Base-by-base conservation (phyloP, 2,797 vertebrate species). In the Sebastes trivittatus region DNA sequence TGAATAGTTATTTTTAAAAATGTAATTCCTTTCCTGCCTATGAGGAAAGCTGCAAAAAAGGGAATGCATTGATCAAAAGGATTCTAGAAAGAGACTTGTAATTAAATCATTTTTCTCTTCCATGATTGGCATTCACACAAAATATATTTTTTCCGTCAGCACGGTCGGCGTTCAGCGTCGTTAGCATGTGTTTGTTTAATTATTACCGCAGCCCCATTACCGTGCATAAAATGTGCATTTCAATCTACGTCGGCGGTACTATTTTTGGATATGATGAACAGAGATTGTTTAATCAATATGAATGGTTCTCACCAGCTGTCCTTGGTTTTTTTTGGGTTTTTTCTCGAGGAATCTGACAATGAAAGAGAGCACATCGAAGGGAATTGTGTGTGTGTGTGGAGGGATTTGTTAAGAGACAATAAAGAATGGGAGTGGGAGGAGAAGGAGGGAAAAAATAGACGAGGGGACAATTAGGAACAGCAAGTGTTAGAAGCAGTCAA, bases 401-500 rank as follows among this genome's bases (percentile, higher is more conserved):
- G 72, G 82, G 70, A 81, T 87, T 88, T 89, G 84, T 84, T 86
- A 49, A 79, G 82, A 87, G 81, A 90, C 86, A 83, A 87, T 91
- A 88, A 87, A 91, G 87, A 90, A 90, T 85, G 82, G 61, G 71
- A 84, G 89, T 91, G 78, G 90, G 90, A 83, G 88, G 64, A 63
- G 36, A 80, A 55, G 56, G 76, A 78, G 72, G 72, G 82, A 80
- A 89, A 83, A 86, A 90, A 87, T 84, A 89, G 88, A 90, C 18
- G 59, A 86, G 83, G 71, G 89, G 81, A 87, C 91, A 89, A 91
- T 91, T 89, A 93, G 86, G 84, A 90, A 75, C 78, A 74, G 83
- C 60, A 30, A 93, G 87, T 52, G 86, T 90, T 87, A 73, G 88
- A 88, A 81, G 82, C 72, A 74, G 90, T 88, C 79, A 75, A 87